Conservation (phyloP, 2,888 invertebrate species). For the Sepioteuthis lessoniana region DNA sequence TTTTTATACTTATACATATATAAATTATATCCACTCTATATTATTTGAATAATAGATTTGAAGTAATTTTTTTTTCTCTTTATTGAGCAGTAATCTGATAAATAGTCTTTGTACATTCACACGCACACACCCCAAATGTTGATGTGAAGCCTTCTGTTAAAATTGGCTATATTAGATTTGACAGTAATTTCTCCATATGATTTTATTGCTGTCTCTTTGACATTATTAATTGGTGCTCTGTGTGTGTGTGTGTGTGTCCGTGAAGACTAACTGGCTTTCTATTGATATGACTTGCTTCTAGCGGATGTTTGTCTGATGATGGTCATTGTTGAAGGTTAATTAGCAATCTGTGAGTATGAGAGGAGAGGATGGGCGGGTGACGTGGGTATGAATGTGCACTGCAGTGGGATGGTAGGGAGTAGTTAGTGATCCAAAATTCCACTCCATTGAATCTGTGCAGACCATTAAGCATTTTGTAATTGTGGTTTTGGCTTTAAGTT, state of each 20-base stretch:
- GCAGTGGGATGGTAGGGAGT: background rate
- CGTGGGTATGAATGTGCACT: no score
- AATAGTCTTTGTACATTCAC: background rate
- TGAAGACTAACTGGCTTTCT: background rate
- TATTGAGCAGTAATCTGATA: background rate
- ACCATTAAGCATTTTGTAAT: slow-evolving; percentile 33
- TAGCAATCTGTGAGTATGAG: background rate
- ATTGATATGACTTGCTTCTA: background rate
- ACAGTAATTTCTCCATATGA: slow-evolving; percentile 33
- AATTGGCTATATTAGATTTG: slow-evolving; percentile 16
- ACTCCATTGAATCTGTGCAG: slow-evolving; percentile 7
- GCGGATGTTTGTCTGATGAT: slow-evolving; percentile 1
- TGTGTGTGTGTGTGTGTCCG: background rate
- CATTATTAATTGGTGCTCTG: background rate
- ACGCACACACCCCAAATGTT: background rate
- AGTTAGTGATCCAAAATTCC: background rate
- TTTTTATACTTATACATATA: no score
- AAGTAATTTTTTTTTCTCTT: background rate
- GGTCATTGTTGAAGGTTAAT: slow-evolving; percentile 33
- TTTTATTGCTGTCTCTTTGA: slow-evolving; percentile 25
- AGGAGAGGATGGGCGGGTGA: background rate
- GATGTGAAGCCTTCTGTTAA: background rate
- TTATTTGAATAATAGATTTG: background rate
- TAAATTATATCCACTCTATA: background rate
- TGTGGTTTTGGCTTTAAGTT: slow-evolving; percentile 33